phyloP scores from a whole-genome alignment of 2,888 invertebrate species.

The Tetropium fuscum region DNA sequence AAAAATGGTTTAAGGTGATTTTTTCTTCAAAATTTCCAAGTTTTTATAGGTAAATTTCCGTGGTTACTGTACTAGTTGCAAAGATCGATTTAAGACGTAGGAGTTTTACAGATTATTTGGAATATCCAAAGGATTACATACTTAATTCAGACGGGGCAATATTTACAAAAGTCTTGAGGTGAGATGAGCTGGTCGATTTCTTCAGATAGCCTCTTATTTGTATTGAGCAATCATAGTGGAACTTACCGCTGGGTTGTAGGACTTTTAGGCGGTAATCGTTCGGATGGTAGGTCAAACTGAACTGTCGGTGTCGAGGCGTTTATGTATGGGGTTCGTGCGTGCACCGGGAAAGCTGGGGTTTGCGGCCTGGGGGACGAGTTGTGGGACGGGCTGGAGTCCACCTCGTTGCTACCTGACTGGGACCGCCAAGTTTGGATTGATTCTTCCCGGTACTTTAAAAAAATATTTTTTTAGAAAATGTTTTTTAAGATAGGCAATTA shows the following conservation, averaged over 20 bases:
- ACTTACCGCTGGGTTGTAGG: conserved; percentile 78
- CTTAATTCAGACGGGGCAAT: too few species aligned
- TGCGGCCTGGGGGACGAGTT: conserved; percentile 74
- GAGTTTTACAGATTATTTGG: too few species aligned
- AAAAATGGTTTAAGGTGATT: too few species aligned
- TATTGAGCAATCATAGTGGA: not conserved
- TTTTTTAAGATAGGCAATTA: too few species aligned
- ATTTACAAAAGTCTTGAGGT: too few species aligned
- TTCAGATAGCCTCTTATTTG: conserved; percentile 7
- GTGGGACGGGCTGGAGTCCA: conserved; percentile 69
- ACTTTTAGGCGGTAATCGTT: conserved; percentile 84
- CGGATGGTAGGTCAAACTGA: conserved; percentile 66
- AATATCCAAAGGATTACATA: too few species aligned
- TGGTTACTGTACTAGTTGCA: too few species aligned
- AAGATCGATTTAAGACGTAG: too few species aligned
- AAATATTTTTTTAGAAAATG: not conserved
- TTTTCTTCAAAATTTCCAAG: too few species aligned
- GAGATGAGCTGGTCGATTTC: too few species aligned
- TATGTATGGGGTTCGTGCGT: conserved; percentile 88
- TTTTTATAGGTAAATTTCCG: too few species aligned
- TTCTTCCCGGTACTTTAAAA: conserved; percentile 71
- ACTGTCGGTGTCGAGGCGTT: conserved; percentile 77
- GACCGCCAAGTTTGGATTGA: conserved; percentile 76
- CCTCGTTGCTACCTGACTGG: conserved; percentile 70
- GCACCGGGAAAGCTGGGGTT: conserved; percentile 94